Base-by-base conservation (phyloP, 2,797 vertebrate species). In the Darevskia mixta region DNA sequence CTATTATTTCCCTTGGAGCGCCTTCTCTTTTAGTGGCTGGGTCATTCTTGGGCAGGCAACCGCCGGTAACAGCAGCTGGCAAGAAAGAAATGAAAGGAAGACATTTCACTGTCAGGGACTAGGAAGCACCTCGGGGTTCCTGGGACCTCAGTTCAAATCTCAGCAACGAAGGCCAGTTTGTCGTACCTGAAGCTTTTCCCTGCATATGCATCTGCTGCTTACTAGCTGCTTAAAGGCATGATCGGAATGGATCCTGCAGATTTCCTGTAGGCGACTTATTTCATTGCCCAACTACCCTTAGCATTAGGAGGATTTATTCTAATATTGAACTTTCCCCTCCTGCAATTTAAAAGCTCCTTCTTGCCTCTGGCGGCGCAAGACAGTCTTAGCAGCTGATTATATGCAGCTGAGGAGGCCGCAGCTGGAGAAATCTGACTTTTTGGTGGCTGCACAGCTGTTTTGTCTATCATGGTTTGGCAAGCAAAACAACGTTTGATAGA, bases 301-400 rank as follows among this genome's bases (percentile, higher is more conserved):
- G 8, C n/a, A 38, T 66, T 32, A 82, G 55, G 86, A 64, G 7
- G 69, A 75, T 81, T 73, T 73, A 75, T 75, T 75, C 13, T 32
- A 79, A 49, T 15, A 49, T 35, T 69, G 85, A 35, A 79, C 85
- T 82, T 72, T 73, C 20, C 29, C 18, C 20, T 73, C 86, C 29
- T 75, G 45, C 58, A 35, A 64, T 45, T 23, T 73, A 75, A 73
- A 87, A 73, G 35, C 38, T 75, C 23, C 29, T 25, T n/a, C 69
- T 75, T 43, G 79, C 79, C 77, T 75, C 79, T 43, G 71, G 79
- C 86, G 81, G 55, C 3, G 72, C 35, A 82, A 87, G 61, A 25
- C 18, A 67, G 64, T 71, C 76, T 55, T 79, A 79, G 29, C 55
- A 75, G 81, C 35, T 45, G 55, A 75, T 35, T 32, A 75, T 45